Evolutionary conservation across 2,888 invertebrate genomes (phyloP), one percentile per base, ranked within the genome.

Genomic region (Drosophila flavopinicola): DNA sequence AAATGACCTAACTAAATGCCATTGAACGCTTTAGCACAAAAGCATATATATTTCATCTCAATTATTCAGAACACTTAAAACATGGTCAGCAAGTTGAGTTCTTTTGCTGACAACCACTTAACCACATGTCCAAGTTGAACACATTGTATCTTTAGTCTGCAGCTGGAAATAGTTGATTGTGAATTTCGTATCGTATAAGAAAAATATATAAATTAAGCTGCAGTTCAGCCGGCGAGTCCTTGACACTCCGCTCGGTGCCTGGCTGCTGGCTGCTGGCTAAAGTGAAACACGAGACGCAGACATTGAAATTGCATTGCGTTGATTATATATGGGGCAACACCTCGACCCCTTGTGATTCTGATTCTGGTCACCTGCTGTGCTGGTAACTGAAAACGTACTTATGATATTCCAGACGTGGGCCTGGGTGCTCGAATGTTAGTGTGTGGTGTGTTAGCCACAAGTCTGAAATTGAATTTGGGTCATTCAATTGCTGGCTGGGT

Each of bases 341-440:
- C 79, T 75, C 66, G 66, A 32, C 59, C 10, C 48, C 45, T 32
- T 39, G 29, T 38, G 30, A 11, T 56, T 68, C 37, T 37, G 47
- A 45, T 11, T 57, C n/a, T 35, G 64, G 76, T 45, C 70, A 77
- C 82, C 86, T 80, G 86, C 86, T 84, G 83, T 41, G 87, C 59
- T 70, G 74, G 86, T 84, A 87, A 79, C 87, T 85, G 83, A 64
- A 83, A 83, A 83, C 86, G 69, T 87, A 87, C 87, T 83, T 86
- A 85, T 74, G 85, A 66, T 57, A 71, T 60, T 47, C 42, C 27
- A 25, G 38, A 48, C 63, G 30, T 42, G 20, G 38, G 20, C 20
- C 25, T 30, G 41, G 63, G 45, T 39, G 30, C n/a, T n/a, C n/a
- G 52, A 29, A 10, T 38, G 29, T 24, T 30, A 30, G 30, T 11